These are phyloP conservation scores for Trogon melanurus DNA, from an alignment of 2,113 vertebrate genomes.

Conservation along the genomic window DNA sequence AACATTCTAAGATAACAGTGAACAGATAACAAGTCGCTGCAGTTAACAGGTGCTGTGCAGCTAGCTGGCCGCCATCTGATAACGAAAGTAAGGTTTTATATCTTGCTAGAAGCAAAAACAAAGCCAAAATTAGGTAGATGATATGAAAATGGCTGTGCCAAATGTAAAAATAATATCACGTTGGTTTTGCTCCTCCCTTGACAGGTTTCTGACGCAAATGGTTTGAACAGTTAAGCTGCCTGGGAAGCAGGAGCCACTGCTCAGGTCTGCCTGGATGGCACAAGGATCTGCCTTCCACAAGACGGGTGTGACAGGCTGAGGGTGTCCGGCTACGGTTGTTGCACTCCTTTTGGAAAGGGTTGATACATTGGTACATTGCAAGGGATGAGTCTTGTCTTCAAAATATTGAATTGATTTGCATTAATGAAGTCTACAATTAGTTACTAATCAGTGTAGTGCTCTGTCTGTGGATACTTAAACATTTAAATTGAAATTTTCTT, in stretches of 20 bases:
- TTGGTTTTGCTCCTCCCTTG: background rate
- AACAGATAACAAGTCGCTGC: background rate
- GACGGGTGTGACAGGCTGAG: background rate
- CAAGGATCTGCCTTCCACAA: rapidly evolving
- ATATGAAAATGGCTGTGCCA: background rate
- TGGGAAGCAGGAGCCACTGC: too few relatives aligned
- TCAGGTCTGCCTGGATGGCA: rapidly evolving
- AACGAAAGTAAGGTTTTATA: too few relatives aligned
- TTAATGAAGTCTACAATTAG: background rate
- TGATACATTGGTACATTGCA: rapidly evolving
- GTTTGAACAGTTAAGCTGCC: background rate
- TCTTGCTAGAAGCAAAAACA: background rate
- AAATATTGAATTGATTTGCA: background rate
- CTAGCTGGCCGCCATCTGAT: background rate
- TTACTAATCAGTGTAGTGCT: background rate
- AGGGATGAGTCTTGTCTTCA: background rate
- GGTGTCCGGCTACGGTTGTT: rapidly evolving
- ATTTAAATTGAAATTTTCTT: background rate
- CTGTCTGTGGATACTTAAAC: too few relatives aligned
- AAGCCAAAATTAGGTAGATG: background rate
- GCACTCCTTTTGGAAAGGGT: rapidly evolving
- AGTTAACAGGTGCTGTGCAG: background rate
- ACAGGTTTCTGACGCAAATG: background rate
- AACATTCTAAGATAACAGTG: too few relatives aligned
- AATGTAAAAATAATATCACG: background rate